These are phyloP conservation scores for Hirtodrosophila trivittata DNA, from an alignment of 2,888 invertebrate species.

Conservation along the genomic window DNA sequence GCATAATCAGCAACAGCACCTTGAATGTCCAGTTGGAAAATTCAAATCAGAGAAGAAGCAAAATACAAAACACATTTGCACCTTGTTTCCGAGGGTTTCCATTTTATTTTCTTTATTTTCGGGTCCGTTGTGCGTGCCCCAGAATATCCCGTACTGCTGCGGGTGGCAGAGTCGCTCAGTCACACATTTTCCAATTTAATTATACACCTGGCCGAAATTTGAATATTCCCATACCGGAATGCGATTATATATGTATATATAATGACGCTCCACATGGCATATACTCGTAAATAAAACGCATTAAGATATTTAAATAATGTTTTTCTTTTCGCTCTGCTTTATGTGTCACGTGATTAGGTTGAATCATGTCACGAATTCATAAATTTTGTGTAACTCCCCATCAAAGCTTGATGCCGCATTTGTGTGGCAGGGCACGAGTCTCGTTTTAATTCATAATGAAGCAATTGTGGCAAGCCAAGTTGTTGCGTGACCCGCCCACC, in stretches of 20 bases:
- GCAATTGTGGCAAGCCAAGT: slow-evolving; percentile 33
- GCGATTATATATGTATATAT: slow-evolving; percentile 12
- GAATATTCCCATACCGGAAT: slow-evolving; percentile 53
- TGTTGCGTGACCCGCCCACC: slow-evolving; percentile 7
- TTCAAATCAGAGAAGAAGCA: slow-evolving; percentile 38
- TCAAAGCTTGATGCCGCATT: slow-evolving; percentile 13
- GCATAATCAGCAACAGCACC: slow-evolving; percentile 44
- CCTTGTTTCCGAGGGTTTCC: slow-evolving; percentile 6
- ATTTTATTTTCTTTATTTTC: neutral
- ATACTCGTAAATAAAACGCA: slow-evolving; percentile 74
- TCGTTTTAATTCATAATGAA: slow-evolving; percentile 40
- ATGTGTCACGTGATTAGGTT: slow-evolving; percentile 65
- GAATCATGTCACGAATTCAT: slow-evolving; percentile 74
- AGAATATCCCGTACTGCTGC: no score
- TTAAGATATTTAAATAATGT: slow-evolving; percentile 78
- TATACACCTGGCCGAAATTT: slow-evolving; percentile 73
- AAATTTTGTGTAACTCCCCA: slow-evolving; percentile 59
- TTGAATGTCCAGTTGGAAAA: slow-evolving; percentile 26
- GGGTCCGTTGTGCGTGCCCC: slow-evolving; percentile 53
- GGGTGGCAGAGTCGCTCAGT: no score
- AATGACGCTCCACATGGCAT: slow-evolving; percentile 54
- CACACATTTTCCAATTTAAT: slow-evolving; percentile 64
- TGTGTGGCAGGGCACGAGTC: slow-evolving; percentile 20
- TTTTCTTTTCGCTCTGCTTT: slow-evolving; percentile 39
- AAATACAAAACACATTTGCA: slow-evolving; percentile 46